Evolutionary conservation across 2,888 invertebrate species (phyloP).

Genomic region (Stenichneumon culpator): DNA sequence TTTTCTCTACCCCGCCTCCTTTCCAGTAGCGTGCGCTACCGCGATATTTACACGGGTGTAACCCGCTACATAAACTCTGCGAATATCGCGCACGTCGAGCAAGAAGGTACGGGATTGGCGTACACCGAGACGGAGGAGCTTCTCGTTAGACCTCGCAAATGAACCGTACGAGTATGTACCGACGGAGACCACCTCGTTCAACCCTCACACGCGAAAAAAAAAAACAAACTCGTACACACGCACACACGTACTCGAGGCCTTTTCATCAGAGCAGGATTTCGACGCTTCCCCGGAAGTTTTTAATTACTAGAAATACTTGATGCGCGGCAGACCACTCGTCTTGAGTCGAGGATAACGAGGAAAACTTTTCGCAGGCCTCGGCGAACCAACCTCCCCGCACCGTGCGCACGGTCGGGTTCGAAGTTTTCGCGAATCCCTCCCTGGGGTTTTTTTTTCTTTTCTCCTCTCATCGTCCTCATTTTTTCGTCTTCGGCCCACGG

Average conservation of each 20-base stretch:
- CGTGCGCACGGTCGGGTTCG: conserved; percentile 24
- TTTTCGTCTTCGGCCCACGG: conserved; percentile 46
- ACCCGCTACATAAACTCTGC: conserved; percentile 40
- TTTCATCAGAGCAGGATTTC: conserved; percentile 69
- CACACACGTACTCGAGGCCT: conserved; percentile 34
- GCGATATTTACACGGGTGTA: conserved; percentile 49
- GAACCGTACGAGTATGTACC: conserved; percentile 61
- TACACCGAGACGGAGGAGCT: conserved; percentile 42
- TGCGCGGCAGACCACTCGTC: conserved; percentile 70
- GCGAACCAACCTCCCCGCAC: not conserved
- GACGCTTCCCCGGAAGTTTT: conserved; percentile 69
- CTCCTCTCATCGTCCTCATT: conserved; percentile 38
- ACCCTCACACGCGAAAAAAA: conserved; percentile 31
- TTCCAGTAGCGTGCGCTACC: conserved; percentile 19
- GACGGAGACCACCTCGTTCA: conserved; percentile 21
- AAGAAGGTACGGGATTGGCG: conserved; percentile 35
- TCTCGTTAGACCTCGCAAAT: conserved; percentile 68
- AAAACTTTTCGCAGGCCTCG: conserved; percentile 67
- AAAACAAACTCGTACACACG: conserved; percentile 26
- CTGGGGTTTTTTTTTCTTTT: conserved; percentile 49
- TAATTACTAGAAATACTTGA: conserved; percentile 73
- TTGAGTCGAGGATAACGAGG: conserved; percentile 71
- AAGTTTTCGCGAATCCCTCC: conserved; percentile 63
- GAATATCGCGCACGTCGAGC: conserved; percentile 46
- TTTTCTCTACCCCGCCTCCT: conserved; percentile 20